phyloP scores from a whole-genome alignment of 2,113 vertebrate genomes.

The Myodes glareolus region DNA sequence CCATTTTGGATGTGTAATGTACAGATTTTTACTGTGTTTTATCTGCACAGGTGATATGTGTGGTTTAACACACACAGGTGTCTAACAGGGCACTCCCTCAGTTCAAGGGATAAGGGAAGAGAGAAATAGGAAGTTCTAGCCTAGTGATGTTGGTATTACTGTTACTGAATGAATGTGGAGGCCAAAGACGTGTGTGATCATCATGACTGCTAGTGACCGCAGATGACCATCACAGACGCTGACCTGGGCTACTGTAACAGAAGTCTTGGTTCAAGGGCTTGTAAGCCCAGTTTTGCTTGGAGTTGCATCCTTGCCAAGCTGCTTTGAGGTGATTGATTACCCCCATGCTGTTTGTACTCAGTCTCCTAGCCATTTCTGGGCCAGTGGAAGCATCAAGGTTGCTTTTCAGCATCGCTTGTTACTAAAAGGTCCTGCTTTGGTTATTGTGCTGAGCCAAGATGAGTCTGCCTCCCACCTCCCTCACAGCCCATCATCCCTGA shows the following conservation, averaged over 20 bases:
- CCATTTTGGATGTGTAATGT: not conserved
- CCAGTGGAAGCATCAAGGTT: not conserved
- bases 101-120: not conserved
- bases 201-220: not conserved
- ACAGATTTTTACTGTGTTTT: not conserved
- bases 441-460: not conserved
- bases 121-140: not conserved
- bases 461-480: too few relatives aligned
- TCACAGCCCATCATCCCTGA: not conserved
- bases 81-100: not conserved
- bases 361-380: not conserved
- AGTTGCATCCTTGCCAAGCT: accelerated
- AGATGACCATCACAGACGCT: not conserved
- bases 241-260: accelerated
- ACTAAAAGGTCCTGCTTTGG: not conserved
- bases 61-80: not conserved
- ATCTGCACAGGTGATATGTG: accelerated
- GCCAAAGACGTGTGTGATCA: not conserved
- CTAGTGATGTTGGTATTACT: not conserved
- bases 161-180: not conserved
- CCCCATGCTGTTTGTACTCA: too few relatives aligned
- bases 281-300: not conserved
- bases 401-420: not conserved
- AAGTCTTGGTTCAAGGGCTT: too few relatives aligned
- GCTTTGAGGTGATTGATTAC: not conserved